Evolutionary conservation across 2,113 vertebrate species (phyloP).

Genomic region (Ranitomeya imitator): DNA sequence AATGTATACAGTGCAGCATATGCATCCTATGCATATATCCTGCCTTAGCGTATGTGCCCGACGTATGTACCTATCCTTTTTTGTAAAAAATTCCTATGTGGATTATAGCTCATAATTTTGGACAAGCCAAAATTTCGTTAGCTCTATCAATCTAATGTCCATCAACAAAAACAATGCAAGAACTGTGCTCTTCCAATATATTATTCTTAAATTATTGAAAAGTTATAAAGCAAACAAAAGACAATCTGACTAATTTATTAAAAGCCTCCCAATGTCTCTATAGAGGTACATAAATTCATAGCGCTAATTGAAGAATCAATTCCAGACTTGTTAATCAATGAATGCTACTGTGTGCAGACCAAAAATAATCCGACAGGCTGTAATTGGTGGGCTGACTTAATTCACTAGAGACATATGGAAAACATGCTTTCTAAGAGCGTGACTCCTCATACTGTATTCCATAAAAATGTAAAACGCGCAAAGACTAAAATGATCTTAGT

Average conservation of each 20-base stretch:
- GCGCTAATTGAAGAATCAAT: not conserved
- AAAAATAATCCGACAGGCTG: not conserved
- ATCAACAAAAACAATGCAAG: not conserved
- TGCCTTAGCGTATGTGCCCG: too few species aligned
- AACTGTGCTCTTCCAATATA: not conserved
- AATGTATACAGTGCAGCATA: too few species aligned
- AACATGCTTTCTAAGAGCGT: not conserved
- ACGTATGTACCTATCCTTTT: too few species aligned
- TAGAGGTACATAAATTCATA: not conserved
- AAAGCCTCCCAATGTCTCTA: not conserved
- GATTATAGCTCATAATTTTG: not conserved
- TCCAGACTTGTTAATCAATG: constrained; percentile 1
- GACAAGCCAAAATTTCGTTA: not conserved
- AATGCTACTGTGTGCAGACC: not conserved
- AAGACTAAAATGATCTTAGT: not conserved
- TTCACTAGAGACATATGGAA: constrained; percentile 6
- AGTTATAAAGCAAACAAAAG: not conserved
- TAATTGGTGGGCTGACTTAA: not conserved
- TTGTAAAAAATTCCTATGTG: not conserved
- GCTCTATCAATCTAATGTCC: not conserved
- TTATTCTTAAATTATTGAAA: not conserved
- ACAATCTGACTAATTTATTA: not conserved
- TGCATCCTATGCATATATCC: too few species aligned
- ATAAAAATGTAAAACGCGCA: not conserved
- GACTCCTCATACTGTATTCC: not conserved